Evolutionary conservation across 2,113 vertebrate genomes (phyloP), one percentile per base, ranked within the genome.

Genomic region (Asarcornis scutulata): DNA sequence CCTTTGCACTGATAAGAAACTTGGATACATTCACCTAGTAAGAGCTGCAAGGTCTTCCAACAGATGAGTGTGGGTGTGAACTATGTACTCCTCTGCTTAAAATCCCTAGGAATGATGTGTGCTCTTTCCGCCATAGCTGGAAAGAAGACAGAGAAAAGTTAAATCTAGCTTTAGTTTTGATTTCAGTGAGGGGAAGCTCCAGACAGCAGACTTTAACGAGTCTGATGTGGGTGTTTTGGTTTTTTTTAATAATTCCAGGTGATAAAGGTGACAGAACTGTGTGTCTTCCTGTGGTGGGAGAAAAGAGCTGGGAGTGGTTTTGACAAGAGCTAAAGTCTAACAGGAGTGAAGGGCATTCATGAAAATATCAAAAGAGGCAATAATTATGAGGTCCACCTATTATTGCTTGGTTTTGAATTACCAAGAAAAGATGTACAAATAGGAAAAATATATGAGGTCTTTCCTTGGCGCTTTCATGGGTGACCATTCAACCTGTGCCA

Each of bases 1-100:
- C 82, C 53, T 68, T 87, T 87, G 34, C 5, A 2, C 58, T 82
- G 89, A 83, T 95, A 94, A 89, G 78, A 87, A 89, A 52, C 34
- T 91, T 93, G 92, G 74, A 91, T 29, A 11, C 20, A 13, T 68
- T 89, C 29, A 38, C 46, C 27, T 25, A 46, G 27, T 6, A 82
- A 84, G 77, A 92, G 29, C 69, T 59, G 53, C 32, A 75, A 79
- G 46, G 42, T 75, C 82, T 31, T 91, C 82, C 91, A 94, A 48
- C 17, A 78, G 46, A 75, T 64, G 59, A 89, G 74, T 34, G 91
- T 55, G 84, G 32, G 56, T 40, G 63, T 88, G 55, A 95, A 17
- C 34, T 8, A 31, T 38, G 20, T 38, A 92, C 0, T 0, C 36
- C 50, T 44, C 63, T 91, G 58, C 71, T 68, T n/a, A 76, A 66